Evolutionary conservation across 2,113 vertebrate species (phyloP), one percentile per base, ranked within the genome.

Genomic region (Chinchilla lanigera): DNA sequence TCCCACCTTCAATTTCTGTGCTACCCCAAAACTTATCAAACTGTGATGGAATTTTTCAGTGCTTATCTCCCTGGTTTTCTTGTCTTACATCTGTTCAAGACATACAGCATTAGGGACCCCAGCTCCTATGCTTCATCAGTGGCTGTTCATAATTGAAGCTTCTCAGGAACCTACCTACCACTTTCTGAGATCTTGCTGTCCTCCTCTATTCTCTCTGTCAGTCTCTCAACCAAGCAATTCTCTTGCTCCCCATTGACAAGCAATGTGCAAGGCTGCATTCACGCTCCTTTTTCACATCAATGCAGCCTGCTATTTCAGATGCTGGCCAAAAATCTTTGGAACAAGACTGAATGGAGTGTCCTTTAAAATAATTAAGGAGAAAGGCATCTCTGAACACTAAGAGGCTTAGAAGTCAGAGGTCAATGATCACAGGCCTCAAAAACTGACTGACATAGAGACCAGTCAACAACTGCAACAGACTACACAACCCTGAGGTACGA

Each of bases 281-380:
- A 11, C 41, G 65, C 82, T 83, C 81, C 3, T 52, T 26, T 69
- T 83, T 78, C 54, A 35, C 38, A 44, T 17, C 54, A 71, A 80
- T 78, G 52, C 89, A 86, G 28, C 16, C 81, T 61, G 44, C 47
- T 90, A 83, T 92, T 86, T 96, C 84, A 87, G 67, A 47, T 71
- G 56, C 61, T 95, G 92, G 56, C 77, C 69, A 92, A 90, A 47
- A 69, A 63, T 35, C 86, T 96, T 65, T 86, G 73, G 69, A 91
- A 82, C 2, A 89, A 90, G n/a, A 93, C 44, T 1, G 0, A 78
- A 73, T 28, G 58, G 7, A 75, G 20, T 89, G 86, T 86, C 83
- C 82, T 96, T 94, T 95, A 89, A 89, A 91, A 89, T 65, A 94
- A 71, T 30, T 38, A 73, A 91, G 17, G 22, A 97, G 33, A 47